These are phyloP conservation scores for Mya arenaria DNA, from an alignment of 1,140 invertebrate species.

Conservation along the genomic window DNA sequence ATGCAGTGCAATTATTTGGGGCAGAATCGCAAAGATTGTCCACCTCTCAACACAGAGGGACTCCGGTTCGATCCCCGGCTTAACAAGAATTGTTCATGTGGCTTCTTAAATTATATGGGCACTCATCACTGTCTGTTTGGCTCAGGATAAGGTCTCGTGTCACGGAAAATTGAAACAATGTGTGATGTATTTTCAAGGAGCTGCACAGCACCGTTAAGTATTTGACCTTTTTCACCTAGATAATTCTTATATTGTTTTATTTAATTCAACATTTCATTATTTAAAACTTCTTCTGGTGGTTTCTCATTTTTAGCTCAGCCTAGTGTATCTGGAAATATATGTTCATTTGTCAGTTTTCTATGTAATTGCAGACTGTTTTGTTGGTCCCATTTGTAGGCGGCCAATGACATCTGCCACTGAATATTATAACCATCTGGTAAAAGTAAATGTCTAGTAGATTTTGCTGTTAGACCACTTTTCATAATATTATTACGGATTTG, in stretches of 20 bases:
- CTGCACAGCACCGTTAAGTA: constrained; percentile 19
- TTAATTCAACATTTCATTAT: constrained; percentile 32
- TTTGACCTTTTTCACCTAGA: background rate
- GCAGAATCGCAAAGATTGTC: too few species aligned
- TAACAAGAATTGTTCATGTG: too few species aligned
- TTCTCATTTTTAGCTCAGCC: constrained; percentile 50
- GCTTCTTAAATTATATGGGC: too few species aligned
- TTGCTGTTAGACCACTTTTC: constrained; percentile 5
- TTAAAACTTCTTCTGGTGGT: constrained; percentile 46
- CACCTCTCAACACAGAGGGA: too few species aligned
- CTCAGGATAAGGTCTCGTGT: constrained; percentile 7
- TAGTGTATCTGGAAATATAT: constrained; percentile 1
- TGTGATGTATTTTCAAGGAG: constrained; percentile 27
- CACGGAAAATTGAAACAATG: constrained; percentile 38
- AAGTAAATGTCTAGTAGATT: background rate
- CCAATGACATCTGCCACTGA: constrained; percentile 47
- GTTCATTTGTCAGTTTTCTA: constrained; percentile 29
- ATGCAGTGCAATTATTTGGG: too few species aligned
- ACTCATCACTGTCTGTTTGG: background rate
- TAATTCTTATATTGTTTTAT: constrained; percentile 18
- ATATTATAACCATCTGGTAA: background rate
- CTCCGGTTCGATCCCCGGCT: too few species aligned
- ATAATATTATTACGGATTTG: constrained; percentile 23
- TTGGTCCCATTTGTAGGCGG: constrained; percentile 40
- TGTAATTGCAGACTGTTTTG: constrained; percentile 17